A percentile compares a stretch with the other conserved stretches of the same genome.
Conservation (phyloP, 2,888 invertebrate genomes). For the Nysson spinosus region DNA sequence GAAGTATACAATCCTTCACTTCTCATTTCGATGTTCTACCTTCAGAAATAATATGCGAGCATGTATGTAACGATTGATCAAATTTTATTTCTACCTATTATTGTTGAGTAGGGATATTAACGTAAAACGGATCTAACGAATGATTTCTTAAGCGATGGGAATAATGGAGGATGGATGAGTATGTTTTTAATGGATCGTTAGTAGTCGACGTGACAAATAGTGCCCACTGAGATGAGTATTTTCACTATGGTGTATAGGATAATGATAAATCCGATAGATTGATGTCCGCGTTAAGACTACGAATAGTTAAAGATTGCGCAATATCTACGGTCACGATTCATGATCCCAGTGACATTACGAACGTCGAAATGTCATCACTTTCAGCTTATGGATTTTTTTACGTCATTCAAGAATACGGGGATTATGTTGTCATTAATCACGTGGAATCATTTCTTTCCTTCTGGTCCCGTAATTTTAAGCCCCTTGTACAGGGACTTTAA, state of each 20-base stretch:
- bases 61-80: too few relatives aligned
- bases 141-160: too few relatives aligned
- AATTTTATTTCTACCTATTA: too few relatives aligned
- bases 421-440: conserved; percentile 51
- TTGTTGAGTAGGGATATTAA: too few relatives aligned
- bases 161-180: background rate
- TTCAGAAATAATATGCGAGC: too few relatives aligned
- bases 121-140: too few relatives aligned
- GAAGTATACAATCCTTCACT: too few relatives aligned
- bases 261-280: conserved; percentile 21
- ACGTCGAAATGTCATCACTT: conserved; percentile 53
- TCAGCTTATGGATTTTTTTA: conserved; percentile 47
- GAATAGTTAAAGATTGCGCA: conserved; percentile 33
- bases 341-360: conserved; percentile 41
- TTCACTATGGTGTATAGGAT: conserved; percentile 1
- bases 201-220: background rate
- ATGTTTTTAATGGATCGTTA: conserved; percentile 10
- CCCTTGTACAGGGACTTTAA: too few relatives aligned
- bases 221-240: background rate
- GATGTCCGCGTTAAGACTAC: conserved; percentile 12
- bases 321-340: conserved; percentile 43
- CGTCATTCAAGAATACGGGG: conserved; percentile 43
- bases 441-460: conserved; percentile 8
- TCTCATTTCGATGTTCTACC: too few relatives aligned
- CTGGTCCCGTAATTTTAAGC: too few relatives aligned